Evolutionary conservation across 2,113 vertebrate genomes (phyloP), one percentile per base, ranked within the genome.

Genomic region (Bettongia penicillata): DNA sequence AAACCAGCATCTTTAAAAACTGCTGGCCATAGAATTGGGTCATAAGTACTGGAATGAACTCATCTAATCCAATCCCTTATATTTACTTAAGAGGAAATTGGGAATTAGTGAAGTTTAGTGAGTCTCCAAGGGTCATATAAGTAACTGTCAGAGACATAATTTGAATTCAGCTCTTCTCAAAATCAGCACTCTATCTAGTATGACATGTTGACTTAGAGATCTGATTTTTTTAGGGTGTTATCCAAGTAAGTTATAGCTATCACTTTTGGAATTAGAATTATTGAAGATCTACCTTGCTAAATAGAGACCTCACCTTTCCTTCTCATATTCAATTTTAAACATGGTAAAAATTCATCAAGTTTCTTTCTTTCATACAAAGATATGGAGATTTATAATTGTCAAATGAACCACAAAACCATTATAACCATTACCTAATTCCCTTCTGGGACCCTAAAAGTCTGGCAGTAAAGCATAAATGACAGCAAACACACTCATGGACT

Each of bases 11-110:
- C 93, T 94, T 28, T 16, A 50, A 90, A 3, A 89, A 43, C 91
- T 47, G 49, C 3, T 89, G 50, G 90, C 50, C 92, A 52, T 8
- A 49, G 53, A 90, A 90, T 84, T 89, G 19, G 93, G 95, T 55
- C 53, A n/a, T 37, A 93, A 96, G 91, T 50, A 57, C 89, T 52
- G 93, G 89, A 48, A 92, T 26, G 0, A 93, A 90, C 16, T 16
- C 68, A 43, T 43, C 19, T 84, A 43, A 31, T 55, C 68, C 94
- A 94, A 94, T 84, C 48, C n/a, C 31, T 92, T 51, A 0, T 95
- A 51, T 52, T 95, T 93, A 55, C 61, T 96, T 93, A 49, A 43
- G 51, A 84, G 84, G n/a, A 92, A 90, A 91, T 89, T 95, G 84
- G 28, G 55, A 93, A 8, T 37, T 93, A 43, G 61, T 55, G 91